Percentiles rank a stretch among this genome's conserved stretches.
phyloP scores from a whole-genome alignment of 2,113 vertebrate genomes.

The Pogona vitticeps region DNA sequence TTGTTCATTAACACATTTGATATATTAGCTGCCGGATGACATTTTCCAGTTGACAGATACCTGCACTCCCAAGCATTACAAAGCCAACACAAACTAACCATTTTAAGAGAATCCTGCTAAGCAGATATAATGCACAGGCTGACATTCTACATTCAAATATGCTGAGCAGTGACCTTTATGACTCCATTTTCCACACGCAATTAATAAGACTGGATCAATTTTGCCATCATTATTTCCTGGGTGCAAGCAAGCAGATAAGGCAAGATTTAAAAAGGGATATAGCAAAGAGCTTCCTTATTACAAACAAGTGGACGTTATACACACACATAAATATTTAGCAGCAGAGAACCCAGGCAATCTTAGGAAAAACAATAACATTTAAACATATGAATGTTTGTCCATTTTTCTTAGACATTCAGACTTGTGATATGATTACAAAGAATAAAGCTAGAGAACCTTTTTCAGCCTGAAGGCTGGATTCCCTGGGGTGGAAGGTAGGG shows the following conservation, averaged over 20 bases:
- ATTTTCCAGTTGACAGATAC: slow-evolving; percentile 21
- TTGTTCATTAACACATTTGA: slow-evolving; percentile 47
- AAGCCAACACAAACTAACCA: slow-evolving; percentile 13
- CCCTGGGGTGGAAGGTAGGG: no score
- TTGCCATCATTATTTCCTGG: slow-evolving; percentile 38
- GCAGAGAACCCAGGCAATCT: not conserved
- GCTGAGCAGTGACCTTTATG: slow-evolving; percentile 44
- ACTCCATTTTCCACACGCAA: slow-evolving; percentile 48
- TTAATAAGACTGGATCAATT: slow-evolving; percentile 38
- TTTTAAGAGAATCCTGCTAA: slow-evolving; percentile 30
- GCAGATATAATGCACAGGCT: slow-evolving; percentile 14
- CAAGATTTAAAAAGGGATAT: slow-evolving; percentile 2
- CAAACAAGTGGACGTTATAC: slow-evolving; percentile 16
- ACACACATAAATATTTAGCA: slow-evolving; percentile 19
- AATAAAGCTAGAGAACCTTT: not conserved
- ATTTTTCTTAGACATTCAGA: not conserved
- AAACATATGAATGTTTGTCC: not conserved
- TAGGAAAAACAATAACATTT: not conserved
- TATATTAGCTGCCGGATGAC: slow-evolving; percentile 29
- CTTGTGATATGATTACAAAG: not conserved
- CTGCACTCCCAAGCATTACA: slow-evolving; percentile 8
- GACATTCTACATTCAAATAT: slow-evolving; percentile 23
- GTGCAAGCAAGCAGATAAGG: slow-evolving; percentile 41
- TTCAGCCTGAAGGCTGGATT: not conserved
- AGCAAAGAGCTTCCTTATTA: slow-evolving; percentile 28